These are phyloP conservation scores for Trimorus sp. DNA, from an alignment of 2,888 invertebrate species.

Conservation along the genomic window DNA sequence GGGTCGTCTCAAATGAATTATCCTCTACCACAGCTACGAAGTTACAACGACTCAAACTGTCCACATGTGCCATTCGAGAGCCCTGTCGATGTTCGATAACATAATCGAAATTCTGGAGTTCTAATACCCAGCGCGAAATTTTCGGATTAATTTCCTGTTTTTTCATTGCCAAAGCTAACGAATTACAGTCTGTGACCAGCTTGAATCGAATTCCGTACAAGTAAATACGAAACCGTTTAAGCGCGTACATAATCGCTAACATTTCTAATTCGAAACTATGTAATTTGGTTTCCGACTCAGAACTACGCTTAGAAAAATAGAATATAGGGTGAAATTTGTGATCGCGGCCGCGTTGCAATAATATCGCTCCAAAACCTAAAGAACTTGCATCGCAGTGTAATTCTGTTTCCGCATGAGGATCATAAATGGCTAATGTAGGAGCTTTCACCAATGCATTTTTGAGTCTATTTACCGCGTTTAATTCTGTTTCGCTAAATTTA, in stretches of 20 bases:
- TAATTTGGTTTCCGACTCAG: conserved; percentile 10
- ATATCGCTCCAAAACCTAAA: conserved; percentile 19
- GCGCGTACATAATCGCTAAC: conserved; percentile 17
- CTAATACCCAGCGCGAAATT: conserved; percentile 19
- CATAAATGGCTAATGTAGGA: conserved; percentile 14
- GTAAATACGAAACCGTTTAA: conserved; percentile 1
- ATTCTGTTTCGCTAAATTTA: background rate
- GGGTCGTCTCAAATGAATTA: conserved; percentile 24
- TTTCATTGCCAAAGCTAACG: conserved; percentile 23
- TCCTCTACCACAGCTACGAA: conserved; percentile 14
- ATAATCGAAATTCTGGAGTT: conserved; percentile 24
- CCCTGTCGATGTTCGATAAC: conserved; percentile 16
- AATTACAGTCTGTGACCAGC: conserved; percentile 23
- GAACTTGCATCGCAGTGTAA: conserved; percentile 24
- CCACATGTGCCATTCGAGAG: conserved; percentile 11
- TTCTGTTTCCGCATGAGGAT: conserved; percentile 18
- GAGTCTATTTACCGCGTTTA: conserved; percentile 1
- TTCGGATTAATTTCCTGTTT: conserved; percentile 20
- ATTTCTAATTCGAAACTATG: conserved; percentile 29
- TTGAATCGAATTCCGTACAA: conserved; percentile 14
- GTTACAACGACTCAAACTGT: conserved; percentile 20
- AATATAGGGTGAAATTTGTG: conserved; percentile 20
- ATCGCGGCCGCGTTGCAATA: conserved; percentile 11
- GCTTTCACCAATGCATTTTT: conserved; percentile 7
- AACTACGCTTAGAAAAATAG: conserved; percentile 21